Evolutionary conservation across 2,113 vertebrate genomes (phyloP).

Genomic region (Chinchilla lanigera): DNA sequence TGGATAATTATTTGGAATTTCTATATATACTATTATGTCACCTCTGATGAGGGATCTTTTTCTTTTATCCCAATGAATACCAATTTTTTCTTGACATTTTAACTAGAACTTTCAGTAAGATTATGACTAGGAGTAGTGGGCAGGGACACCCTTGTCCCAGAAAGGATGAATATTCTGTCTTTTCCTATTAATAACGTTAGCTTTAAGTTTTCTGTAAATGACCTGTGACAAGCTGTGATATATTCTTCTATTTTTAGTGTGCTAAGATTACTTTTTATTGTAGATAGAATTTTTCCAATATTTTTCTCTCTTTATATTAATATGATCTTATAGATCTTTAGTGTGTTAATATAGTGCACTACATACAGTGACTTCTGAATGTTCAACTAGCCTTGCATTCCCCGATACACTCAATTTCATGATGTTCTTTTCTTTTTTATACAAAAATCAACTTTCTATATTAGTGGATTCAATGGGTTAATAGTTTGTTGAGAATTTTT

Average conservation of each 20-base stretch:
- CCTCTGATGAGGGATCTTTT: background rate
- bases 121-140: background rate
- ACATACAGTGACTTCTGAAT: background rate
- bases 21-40: background rate
- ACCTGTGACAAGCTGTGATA: background rate
- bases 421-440: background rate
- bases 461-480: background rate
- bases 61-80: background rate
- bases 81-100: background rate
- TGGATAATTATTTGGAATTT: background rate
- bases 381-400: background rate
- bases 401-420: background rate
- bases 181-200: background rate
- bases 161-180: background rate
- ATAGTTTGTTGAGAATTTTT: background rate
- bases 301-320: background rate
- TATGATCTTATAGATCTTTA: background rate
- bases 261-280: background rate
- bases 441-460: background rate
- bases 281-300: background rate
- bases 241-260: background rate
- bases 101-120: background rate
- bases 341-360: background rate
- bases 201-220: background rate
- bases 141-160: background rate